Evolutionary conservation across 92 coral and sea anemone genomes (phyloP).

Genomic region (Parazoanthus swiftii): DNA sequence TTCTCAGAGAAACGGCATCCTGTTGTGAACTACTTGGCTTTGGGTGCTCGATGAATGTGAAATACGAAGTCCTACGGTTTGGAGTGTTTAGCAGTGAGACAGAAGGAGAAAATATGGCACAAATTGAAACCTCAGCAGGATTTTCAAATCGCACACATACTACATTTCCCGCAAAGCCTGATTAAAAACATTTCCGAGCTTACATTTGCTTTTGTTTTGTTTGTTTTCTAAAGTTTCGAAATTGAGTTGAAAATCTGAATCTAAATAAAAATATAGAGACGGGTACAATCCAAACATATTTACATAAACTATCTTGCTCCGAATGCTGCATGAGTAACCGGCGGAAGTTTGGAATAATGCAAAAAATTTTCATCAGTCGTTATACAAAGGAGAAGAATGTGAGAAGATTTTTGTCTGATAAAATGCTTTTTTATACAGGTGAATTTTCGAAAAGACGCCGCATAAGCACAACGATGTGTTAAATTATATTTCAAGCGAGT

Average conservation of each 20-base stretch:
- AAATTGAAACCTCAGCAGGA: conserved; percentile 20
- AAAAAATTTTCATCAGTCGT: neutral
- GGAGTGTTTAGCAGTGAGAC: neutral
- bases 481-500: neutral
- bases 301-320: neutral
- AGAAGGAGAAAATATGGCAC: neutral
- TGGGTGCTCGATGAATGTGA: neutral
- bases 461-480: neutral
- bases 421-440: neutral
- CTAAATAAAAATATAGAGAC: neutral
- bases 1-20: neutral
- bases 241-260: neutral
- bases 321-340: neutral
- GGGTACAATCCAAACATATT: neutral
- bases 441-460: neutral
- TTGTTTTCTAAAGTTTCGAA: neutral
- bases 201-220: neutral
- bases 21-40: neutral
- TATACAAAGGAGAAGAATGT: neutral
- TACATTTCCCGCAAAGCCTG: neutral
- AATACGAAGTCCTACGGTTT: neutral
- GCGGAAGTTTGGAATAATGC: neutral
- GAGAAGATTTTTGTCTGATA: conserved; percentile 10
- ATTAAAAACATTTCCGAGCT: neutral
- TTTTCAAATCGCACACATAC: neutral